Evolutionary conservation across 2,888 invertebrate genomes (phyloP).

Genomic region (Yponomeuta plumbellus): DNA sequence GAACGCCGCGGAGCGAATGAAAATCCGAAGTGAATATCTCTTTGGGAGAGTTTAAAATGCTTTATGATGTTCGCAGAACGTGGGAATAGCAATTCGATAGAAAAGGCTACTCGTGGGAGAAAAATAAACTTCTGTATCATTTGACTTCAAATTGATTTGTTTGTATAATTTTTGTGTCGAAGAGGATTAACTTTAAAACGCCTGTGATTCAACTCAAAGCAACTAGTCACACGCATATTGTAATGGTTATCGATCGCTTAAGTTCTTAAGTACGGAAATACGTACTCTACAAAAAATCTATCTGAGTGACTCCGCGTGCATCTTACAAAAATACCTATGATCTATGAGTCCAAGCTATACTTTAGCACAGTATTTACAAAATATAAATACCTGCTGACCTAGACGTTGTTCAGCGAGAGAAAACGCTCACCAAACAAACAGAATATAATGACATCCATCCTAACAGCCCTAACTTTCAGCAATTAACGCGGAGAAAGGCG

Average conservation of each 20-base stretch:
- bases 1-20: slow-evolving; percentile 49
- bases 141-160: too few relatives aligned
- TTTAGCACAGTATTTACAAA: too few relatives aligned
- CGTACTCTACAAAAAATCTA: too few relatives aligned
- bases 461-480: slow-evolving; percentile 14
- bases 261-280: too few relatives aligned
- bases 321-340: too few relatives aligned
- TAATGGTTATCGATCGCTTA: too few relatives aligned
- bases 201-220: neutral
- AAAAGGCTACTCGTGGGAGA: neutral
- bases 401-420: neutral
- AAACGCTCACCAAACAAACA: slow-evolving; percentile 8
- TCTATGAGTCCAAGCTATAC: too few relatives aligned
- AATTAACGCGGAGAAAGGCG: slow-evolving; percentile 12
- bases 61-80: slow-evolving; percentile 61
- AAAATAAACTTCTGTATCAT: too few relatives aligned
- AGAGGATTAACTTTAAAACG: neutral
- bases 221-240: neutral
- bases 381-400: too few relatives aligned
- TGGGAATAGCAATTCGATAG: slow-evolving; percentile 39
- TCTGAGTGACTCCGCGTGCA: too few relatives aligned
- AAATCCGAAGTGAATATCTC: slow-evolving; percentile 57
- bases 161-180: too few relatives aligned
- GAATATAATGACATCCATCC: slow-evolving; percentile 16
- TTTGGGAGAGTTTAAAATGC: slow-evolving; percentile 60